Evolutionary conservation across 2,888 invertebrate genomes (phyloP), one percentile per base, ranked within the genome.

Genomic region (Melinaea marsaeus): DNA sequence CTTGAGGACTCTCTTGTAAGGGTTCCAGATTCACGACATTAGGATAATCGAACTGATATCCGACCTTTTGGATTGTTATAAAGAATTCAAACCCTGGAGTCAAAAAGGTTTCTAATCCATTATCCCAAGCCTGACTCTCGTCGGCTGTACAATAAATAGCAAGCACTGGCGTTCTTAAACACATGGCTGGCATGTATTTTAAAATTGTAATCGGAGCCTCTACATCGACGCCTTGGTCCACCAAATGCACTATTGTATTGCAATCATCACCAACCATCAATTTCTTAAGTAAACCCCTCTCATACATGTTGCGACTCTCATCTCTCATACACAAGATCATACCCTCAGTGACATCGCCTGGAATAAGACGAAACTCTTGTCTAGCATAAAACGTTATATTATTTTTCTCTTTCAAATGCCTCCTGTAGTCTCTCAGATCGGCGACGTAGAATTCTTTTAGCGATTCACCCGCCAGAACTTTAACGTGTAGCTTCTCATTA

Each of bases 401-500:
- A 5, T 70, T 61, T 6, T 68, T 64, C 13, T 73, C 67, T 13
- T 68, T 65, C 13, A 74, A 55, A 59, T 73, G 73, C 1, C 64
- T 51, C 5, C 69, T 62, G 54, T 75, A 76, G 55, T 75, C 75
- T 9, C 63, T 55, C 13, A 74, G 33, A n/a, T 69, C 63, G n/a
- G 74, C 71, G 4, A 78, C 78, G 66, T 72, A 75, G 61, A 79
- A 79, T 3, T 66, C 60, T 35, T 69, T 58, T 3, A 77, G 61
- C 0, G 72, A 67, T 11, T 58, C 69, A 5, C 75, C 77, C 13
- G 71, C 65, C 46, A 72, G 74, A 5, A 74, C 65, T 22, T 75
- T 64, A 0, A 78, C 78, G 55, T 62, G 65, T 32, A 76, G 47
- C 2, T 62, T 64, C 3, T 74, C 71, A 35, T 71, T 71, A 22